Percentiles rank a stretch among this genome's conserved stretches.
Conservation (phyloP, 2,113 vertebrate genomes). For the Marmota monax region DNA sequence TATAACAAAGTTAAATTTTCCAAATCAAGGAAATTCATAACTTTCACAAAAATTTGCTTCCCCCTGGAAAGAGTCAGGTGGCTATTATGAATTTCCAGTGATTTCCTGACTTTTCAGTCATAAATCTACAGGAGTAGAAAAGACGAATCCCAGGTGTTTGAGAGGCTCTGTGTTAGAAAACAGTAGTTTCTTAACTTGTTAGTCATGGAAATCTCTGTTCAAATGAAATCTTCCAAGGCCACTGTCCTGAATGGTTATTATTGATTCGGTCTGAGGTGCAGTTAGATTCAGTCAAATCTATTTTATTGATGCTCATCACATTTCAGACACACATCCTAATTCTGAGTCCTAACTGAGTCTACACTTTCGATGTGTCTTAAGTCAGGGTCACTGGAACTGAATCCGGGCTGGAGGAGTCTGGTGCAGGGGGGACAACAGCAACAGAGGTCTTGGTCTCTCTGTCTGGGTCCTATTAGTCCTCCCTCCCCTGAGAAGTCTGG, state of each 20-base stretch:
- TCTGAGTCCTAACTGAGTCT: too few species aligned
- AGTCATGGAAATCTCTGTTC: background rate
- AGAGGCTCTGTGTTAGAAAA: background rate
- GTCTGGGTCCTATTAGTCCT: too few species aligned
- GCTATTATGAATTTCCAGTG: constrained; percentile 34
- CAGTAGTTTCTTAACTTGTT: background rate
- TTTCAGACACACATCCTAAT: too few species aligned
- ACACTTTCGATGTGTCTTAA: too few species aligned
- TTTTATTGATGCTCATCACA: too few species aligned
- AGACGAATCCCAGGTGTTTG: background rate
- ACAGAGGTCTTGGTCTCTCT: too few species aligned
- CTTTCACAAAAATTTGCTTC: background rate
- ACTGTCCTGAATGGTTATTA: background rate
- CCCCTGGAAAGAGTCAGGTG: background rate
- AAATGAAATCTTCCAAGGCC: constrained; percentile 31
- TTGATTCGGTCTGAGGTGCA: too few species aligned
- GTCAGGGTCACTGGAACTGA: too few species aligned
- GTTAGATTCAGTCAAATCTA: too few species aligned
- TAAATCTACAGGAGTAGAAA: background rate
- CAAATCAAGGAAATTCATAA: constrained; percentile 41
- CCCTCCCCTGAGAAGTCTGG: too few species aligned
- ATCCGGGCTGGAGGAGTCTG: too few species aligned
- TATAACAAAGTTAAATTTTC: constrained; percentile 34
- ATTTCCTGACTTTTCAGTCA: constrained; percentile 20
- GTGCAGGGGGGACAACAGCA: too few species aligned